Evolutionary conservation across 92 coral and sea anemone species (phyloP).

Genomic region (Epizoanthus scotinus): DNA sequence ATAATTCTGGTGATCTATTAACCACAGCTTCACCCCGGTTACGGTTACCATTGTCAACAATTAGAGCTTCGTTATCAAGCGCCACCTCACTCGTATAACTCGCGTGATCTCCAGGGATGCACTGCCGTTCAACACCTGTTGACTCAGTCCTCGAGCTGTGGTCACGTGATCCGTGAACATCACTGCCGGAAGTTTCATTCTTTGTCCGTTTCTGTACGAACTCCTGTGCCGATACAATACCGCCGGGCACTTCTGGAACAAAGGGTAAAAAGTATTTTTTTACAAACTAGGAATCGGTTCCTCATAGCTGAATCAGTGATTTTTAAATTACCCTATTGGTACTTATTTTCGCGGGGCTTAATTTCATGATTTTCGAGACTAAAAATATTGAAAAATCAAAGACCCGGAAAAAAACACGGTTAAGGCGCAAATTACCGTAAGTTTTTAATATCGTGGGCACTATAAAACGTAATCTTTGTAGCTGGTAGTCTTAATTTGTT

Average conservation of each 20-base stretch:
- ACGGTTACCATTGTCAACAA: background rate
- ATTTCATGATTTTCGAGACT: no score
- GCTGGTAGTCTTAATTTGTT: no score
- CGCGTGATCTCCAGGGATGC: background rate
- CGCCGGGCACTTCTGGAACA: constrained; percentile 28
- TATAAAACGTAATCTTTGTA: no score
- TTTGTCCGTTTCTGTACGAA: constrained; percentile 21
- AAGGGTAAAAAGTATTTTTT: background rate
- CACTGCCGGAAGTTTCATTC: background rate
- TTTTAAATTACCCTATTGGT: no score
- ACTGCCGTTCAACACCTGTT: background rate
- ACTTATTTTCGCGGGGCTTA: no score
- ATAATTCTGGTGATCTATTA: no score
- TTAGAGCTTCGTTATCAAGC: background rate
- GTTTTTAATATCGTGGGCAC: no score
- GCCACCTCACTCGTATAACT: background rate
- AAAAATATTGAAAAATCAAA: no score
- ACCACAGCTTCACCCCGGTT: background rate
- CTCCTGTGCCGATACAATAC: background rate
- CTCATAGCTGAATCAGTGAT: no score
- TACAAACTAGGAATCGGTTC: background rate
- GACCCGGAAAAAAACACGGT: no score
- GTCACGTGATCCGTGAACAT: background rate
- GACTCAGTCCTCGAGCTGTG: background rate
- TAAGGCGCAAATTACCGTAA: no score